Base-by-base conservation (phyloP, 2,888 invertebrate species). In the Ecliptopera silaceata region DNA sequence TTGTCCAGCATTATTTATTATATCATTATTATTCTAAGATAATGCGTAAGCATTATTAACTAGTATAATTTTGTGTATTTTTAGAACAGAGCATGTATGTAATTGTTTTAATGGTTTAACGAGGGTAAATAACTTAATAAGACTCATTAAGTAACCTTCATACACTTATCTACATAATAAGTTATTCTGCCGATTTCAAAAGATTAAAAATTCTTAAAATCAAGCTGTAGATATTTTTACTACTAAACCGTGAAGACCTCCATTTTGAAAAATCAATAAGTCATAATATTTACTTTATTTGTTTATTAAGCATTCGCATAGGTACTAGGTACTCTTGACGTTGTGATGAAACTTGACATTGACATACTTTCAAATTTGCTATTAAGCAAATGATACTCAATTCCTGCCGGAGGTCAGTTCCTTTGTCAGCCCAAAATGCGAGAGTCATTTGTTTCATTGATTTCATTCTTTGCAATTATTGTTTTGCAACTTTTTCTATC, bases 341-440 rank as follows among this genome's bases (percentile, higher is more conserved):
- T 77, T 77, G 56, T 81, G 77, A 71, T 69, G 75, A 80, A 80
- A 82, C 63, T 55, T 79, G 82, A 81, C 88, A 86, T 64, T 88
- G 88, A 83, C 88, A 85, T 64, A 82, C 84, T 85, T 88, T 86
- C 79, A 68, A 79, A 79, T 78, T 63, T 58, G 66, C 64, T 70
- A 62, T 26, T 26, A 70, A 74, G 74, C 64, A 68, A 74, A 74
- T 72, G 52, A 69, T 71, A 64, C 18, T 68, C 56, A 51, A 55
- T 62, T 72, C 56, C 67, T 52, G 41, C 48, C 56, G 47, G 56
- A 44, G 65, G 66, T 60, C 58, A 48, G 39, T 58, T 45, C 58
- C 60, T 61, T 57, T 54, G 54, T 50, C 13, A 49, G 56, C 20
- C 43, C 38, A 4, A 46, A 48, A 45, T 26, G 41, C 42, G 20